Evolutionary conservation across 2,113 vertebrate species (phyloP), one percentile per base, ranked within the genome.

Genomic region (Caranx ignobilis): DNA sequence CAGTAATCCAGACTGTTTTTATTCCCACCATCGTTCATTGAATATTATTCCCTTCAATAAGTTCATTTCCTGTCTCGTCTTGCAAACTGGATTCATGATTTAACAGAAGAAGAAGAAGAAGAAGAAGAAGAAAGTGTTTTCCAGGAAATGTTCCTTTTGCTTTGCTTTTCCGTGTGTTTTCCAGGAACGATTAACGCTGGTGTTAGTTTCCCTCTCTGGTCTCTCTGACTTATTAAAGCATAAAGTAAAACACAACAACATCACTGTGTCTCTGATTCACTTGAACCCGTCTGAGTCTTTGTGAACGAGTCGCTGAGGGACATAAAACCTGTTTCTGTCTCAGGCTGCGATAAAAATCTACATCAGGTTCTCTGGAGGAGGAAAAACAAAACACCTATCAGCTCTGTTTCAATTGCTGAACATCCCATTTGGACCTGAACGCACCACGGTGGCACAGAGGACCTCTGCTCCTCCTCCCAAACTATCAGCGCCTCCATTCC

Each of bases 171-270:
- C 26, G 26, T 26, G 26, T 26, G 26, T 26, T 26, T 26, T 26
- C 26, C 26, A 26, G 26, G 26, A 26, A 26, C 26, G 26, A 26
- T 26, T 26, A 26, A 26, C 26, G 26, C 67, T 0, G 1, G 67
- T n/a, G 35, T 74, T 67, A 73, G 55, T 74, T 56, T 68, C 71
- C 60, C 71, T n/a, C n/a, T n/a, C n/a, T n/a, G n/a, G n/a, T n/a
- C n/a, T n/a, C n/a, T n/a, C n/a, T n/a, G n/a, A n/a, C n/a, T 26
- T 26, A 26, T 26, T 26, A 26, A 26, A 26, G 26, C 26, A 26
- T 19, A 35, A 47, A 21, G 57, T 69, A 47, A 69, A 54, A 68
- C 55, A 47, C 71, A 48, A 47, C 71, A 48, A 48, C 39, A 48
- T 21, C 79, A 55, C 5, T 63, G 4, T 68, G 79, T 56, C 37